Evolutionary conservation across 2,888 invertebrate species (phyloP), one percentile per base, ranked within the genome.

Genomic region (Lasiommata megera): DNA sequence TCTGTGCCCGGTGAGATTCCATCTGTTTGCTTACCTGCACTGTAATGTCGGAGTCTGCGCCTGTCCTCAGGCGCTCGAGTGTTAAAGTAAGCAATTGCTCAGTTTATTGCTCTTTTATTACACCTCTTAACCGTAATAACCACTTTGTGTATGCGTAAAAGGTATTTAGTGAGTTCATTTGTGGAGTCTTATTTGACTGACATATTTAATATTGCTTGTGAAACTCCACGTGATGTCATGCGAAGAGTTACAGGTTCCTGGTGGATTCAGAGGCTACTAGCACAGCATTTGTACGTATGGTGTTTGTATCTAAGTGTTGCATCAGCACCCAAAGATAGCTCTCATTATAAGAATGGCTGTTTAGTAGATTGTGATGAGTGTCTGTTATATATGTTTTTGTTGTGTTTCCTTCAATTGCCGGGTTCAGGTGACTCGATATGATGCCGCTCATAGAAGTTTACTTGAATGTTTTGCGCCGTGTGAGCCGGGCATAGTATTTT

Each of bases 1-100:
- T 78, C 85, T 73, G 79, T 64, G 67, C 67, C 71, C 74, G 68
- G 72, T 68, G 68, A 58, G 79, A 79, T 79, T 70, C 62, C 73
- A 76, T 79, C 79, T 64, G 67, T 66, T 67, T 66, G 65, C 67
- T 68, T 65, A 64, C 50, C 58, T 54, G 40, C 54, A 61, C 62
- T 64, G 67, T 67, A 66, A 69, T 68, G 69, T 23, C 68, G 68
- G 69, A 68, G 67, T 68, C 68, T 66, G 73, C 66, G 67, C 56
- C 54, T 62, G 61, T 64, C 67, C 68, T 64, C 61, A 53, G 62
- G 63, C 70, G 71, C 64, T 63, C 65, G 73, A 74, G 72, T 71
- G 66, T 65, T 63, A 67, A 74, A 74, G 74, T 71, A 64, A 71
- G 67, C 71, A 67, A 66, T 66, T 50, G 55, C 61, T 54, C 48